A percentile compares a stretch with the other conserved stretches of the same genome.
Conservation (phyloP, 35 echinoderm and acorn worm species). For the Ophioderma brevispina region DNA sequence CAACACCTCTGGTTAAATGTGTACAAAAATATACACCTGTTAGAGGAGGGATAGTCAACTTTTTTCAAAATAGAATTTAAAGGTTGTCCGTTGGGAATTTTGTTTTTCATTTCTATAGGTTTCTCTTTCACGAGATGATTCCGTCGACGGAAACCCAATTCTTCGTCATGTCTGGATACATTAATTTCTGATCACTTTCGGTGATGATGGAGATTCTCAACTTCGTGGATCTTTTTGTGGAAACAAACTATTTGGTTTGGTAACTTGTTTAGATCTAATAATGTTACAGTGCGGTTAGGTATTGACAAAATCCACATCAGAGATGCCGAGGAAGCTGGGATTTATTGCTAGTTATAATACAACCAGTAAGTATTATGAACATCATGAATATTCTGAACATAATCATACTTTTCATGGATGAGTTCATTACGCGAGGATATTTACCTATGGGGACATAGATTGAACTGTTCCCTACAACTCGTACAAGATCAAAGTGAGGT, state of each 20-base stretch:
- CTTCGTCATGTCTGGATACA: slow-evolving; percentile 55
- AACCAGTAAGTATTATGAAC: slow-evolving; percentile 70
- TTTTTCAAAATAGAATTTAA: too few relatives aligned
- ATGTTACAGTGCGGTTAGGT: slow-evolving; percentile 57
- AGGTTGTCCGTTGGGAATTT: too few relatives aligned
- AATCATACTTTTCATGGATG: too few relatives aligned
- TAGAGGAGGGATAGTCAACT: too few relatives aligned
- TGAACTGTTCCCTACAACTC: neutral
- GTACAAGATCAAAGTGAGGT: too few relatives aligned
- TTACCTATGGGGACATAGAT: too few relatives aligned
- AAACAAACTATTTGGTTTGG: slow-evolving; percentile 39
- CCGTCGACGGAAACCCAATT: slow-evolving; percentile 54
- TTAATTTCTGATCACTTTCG: slow-evolving; percentile 82
- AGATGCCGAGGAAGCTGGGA: slow-evolving; percentile 88
- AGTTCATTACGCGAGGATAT: too few relatives aligned
- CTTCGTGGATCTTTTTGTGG: slow-evolving; percentile 83
- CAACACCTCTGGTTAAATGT: too few relatives aligned
- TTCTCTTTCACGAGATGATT: slow-evolving; percentile 64
- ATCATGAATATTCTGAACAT: too few relatives aligned
- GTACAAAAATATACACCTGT: too few relatives aligned
- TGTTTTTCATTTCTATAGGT: too few relatives aligned
- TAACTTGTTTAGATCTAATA: slow-evolving; percentile 72
- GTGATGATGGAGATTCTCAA: slow-evolving; percentile 16
- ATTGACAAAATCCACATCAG: slow-evolving; percentile 69
- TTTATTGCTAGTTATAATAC: slow-evolving; percentile 88